phyloP scores from a whole-genome alignment of 37 sponge, comb jelly and placozoan species.

The Halisarca cf. caerulea region DNA sequence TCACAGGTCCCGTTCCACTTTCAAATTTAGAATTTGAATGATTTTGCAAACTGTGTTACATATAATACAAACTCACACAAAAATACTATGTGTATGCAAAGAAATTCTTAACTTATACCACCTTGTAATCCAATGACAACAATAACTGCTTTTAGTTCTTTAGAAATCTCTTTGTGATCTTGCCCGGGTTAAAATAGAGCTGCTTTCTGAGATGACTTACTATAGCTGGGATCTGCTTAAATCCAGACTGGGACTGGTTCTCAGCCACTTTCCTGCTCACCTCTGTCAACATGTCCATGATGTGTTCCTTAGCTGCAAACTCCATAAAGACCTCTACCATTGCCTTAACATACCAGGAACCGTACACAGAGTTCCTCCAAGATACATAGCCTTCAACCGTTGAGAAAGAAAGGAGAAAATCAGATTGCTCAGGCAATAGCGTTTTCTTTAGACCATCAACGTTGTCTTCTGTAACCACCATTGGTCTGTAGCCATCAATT shows the following conservation, averaged over 20 bases:
- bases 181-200: conserved; percentile 28
- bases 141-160: no score
- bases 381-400: conserved; percentile 20
- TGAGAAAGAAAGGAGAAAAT: conserved; percentile 24
- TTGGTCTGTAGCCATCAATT: neutral
- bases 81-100: no score
- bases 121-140: no score
- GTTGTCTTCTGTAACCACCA: neutral
- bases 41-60: no score
- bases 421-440: conserved; percentile 4
- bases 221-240: conserved; percentile 9
- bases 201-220: conserved; percentile 12
- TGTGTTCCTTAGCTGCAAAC: conserved; percentile 31
- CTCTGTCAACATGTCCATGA: conserved; percentile 46
- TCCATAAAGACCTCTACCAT: conserved; percentile 23
- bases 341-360: conserved; percentile 58
- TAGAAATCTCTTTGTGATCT: no score
- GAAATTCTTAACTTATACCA: no score
- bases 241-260: conserved; percentile 26
- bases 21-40: no score
- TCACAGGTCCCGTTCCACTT: no score
- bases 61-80: no score
- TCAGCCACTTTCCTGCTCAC: conserved; percentile 40
- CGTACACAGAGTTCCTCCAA: conserved; percentile 25
- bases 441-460: neutral